Percentiles rank a stretch among this genome's conserved stretches.
phyloP scores from a whole-genome alignment of 2,113 vertebrate species.

The Axis porcinus region DNA sequence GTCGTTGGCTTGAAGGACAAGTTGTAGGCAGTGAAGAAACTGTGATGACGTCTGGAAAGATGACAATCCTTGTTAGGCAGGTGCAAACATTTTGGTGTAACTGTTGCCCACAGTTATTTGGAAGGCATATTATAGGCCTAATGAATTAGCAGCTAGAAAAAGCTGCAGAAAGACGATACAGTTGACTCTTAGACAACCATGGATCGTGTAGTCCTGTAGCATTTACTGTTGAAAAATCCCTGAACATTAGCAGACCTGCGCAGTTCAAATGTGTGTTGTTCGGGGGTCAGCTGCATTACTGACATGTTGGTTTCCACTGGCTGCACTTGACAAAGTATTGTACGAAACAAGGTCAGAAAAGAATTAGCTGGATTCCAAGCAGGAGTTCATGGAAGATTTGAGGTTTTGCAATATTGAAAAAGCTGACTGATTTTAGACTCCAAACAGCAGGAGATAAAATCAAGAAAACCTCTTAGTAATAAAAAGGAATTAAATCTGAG shows the following conservation, averaged over 20 bases:
- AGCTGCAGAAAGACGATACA: not conserved
- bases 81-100: not conserved
- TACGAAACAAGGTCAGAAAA: not conserved
- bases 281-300: not conserved
- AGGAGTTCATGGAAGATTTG: not conserved
- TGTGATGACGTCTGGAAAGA: not conserved
- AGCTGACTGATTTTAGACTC: conserved; percentile 17
- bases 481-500: not conserved
- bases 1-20: not conserved
- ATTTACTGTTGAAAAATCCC: not conserved
- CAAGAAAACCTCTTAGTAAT: not conserved
- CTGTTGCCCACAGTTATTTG: not conserved
- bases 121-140: not conserved
- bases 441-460: not conserved
- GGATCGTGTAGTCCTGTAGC: not conserved
- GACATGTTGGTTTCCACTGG: not conserved
- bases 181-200: not conserved
- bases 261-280: not conserved
- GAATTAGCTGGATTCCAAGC: not conserved
- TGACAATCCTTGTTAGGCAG: not conserved
- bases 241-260: fast-evolving
- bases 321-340: not conserved
- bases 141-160: not conserved
- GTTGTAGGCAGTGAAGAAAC: not conserved
- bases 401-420: not conserved